phyloP scores from a whole-genome alignment of 2,113 vertebrate species.

The Acinonyx jubatus region DNA sequence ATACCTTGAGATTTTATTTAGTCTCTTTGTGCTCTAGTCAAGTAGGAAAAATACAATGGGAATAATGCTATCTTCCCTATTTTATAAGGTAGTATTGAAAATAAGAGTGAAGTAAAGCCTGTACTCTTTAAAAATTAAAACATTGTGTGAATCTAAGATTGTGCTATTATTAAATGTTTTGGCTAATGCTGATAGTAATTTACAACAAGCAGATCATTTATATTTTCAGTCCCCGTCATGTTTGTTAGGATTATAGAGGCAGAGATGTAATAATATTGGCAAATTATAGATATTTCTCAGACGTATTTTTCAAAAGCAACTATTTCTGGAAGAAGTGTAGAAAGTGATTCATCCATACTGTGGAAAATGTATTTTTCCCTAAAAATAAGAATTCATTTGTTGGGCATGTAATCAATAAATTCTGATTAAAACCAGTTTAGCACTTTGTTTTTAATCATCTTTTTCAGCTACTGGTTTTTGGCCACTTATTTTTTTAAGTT shows the following conservation, averaged over 20 bases:
- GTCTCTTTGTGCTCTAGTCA: neutral
- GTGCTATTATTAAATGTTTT: neutral
- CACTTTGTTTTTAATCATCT: neutral
- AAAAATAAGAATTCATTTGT: neutral
- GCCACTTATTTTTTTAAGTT: neutral
- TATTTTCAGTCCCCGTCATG: neutral
- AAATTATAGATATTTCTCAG: conserved; percentile 24
- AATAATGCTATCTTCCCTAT: neutral
- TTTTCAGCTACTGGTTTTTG: neutral
- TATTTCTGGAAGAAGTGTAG: neutral
- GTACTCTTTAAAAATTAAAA: neutral
- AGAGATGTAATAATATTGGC: neutral
- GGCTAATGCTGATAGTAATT: neutral
- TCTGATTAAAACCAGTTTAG: neutral
- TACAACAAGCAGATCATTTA: neutral
- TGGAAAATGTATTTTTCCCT: neutral
- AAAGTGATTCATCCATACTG: neutral
- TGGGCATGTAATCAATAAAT: neutral
- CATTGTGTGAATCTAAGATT: neutral
- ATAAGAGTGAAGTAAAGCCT: neutral
- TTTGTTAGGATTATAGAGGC: conserved; percentile 2
- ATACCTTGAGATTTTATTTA: conserved; percentile 18
- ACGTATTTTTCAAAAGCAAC: neutral
- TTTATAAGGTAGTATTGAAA: neutral
- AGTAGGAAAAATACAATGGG: neutral